Percentiles rank a stretch among this genome's conserved stretches.
phyloP scores from a whole-genome alignment of 2,113 vertebrate genomes.

The Oncorhynchus kisutch region DNA sequence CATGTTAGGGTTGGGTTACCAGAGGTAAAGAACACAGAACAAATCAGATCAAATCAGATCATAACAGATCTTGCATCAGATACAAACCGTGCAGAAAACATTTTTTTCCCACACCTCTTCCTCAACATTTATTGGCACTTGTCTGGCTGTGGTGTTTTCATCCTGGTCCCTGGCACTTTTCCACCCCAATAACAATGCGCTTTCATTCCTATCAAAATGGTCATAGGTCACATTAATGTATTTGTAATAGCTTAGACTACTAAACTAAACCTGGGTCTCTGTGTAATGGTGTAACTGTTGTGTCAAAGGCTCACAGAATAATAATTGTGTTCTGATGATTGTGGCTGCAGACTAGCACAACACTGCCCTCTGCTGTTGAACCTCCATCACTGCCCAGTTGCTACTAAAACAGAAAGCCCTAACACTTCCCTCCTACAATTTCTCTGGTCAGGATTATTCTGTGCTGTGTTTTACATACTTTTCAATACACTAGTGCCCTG shows the following conservation, averaged over 20 bases:
- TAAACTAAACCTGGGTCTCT: neutral
- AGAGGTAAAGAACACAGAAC: no score
- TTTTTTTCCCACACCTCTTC: neutral
- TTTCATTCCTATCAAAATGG: constrained; percentile 24
- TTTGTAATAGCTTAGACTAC: neutral
- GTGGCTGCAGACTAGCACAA: constrained; percentile 4
- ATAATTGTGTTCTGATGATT: neutral
- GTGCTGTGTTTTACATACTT: neutral
- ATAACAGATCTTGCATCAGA: neutral
- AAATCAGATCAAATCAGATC: neutral
- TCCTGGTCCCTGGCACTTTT: constrained; percentile 7
- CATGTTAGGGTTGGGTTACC: neutral
- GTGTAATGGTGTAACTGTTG: neutral
- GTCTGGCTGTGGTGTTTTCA: neutral
- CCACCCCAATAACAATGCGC: constrained; percentile 32
- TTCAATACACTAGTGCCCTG: neutral
- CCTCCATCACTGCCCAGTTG: neutral
- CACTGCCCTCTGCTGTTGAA: constrained; percentile 22
- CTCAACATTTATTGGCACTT: neutral
- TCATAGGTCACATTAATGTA: neutral
- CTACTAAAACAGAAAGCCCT: no score
- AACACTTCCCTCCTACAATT: neutral
- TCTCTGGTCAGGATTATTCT: neutral
- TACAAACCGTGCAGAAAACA: neutral
- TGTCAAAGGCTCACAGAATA: neutral